phyloP scores from a whole-genome alignment of 2,797 vertebrate species.

The Cottoperca gobio region DNA sequence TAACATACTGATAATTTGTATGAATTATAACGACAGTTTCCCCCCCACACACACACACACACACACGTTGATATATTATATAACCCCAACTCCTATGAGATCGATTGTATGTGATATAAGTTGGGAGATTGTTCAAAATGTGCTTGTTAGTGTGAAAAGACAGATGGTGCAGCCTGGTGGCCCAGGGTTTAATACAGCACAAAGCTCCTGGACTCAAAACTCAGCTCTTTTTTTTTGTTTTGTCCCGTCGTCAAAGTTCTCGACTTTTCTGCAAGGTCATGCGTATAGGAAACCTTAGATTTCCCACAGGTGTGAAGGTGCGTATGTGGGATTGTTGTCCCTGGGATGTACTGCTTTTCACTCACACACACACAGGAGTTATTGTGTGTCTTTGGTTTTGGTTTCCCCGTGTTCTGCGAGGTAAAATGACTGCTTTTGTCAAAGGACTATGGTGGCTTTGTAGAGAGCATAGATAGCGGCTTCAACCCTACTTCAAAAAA shows the following conservation, averaged over 20 bases:
- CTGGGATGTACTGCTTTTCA: background rate
- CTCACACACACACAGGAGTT: no score
- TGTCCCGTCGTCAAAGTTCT: background rate
- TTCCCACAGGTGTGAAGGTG: constrained; percentile 21
- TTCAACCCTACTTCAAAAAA: no score
- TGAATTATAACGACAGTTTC: background rate
- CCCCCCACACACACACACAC: background rate
- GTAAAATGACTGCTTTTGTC: no score
- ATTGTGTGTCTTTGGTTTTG: no score
- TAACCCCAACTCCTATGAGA: background rate
- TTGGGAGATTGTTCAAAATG: constrained; percentile 13
- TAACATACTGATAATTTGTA: background rate
- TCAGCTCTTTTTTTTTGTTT: constrained; percentile 14
- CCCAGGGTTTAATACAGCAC: constrained; percentile 30
- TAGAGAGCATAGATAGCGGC: no score
- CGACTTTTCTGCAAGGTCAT: constrained; percentile 40
- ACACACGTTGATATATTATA: background rate
- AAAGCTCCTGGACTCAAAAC: constrained; percentile 17
- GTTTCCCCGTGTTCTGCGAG: no score
- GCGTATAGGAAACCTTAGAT: constrained; percentile 11
- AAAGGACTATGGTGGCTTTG: no score
- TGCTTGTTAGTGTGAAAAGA: constrained; percentile 38
- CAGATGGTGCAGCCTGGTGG: constrained; percentile 18
- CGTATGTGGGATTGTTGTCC: background rate
- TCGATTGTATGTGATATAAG: background rate